These are phyloP conservation scores for Heliconius aoede DNA, from an alignment of 2,888 invertebrate genomes.

Conservation along the genomic window DNA sequence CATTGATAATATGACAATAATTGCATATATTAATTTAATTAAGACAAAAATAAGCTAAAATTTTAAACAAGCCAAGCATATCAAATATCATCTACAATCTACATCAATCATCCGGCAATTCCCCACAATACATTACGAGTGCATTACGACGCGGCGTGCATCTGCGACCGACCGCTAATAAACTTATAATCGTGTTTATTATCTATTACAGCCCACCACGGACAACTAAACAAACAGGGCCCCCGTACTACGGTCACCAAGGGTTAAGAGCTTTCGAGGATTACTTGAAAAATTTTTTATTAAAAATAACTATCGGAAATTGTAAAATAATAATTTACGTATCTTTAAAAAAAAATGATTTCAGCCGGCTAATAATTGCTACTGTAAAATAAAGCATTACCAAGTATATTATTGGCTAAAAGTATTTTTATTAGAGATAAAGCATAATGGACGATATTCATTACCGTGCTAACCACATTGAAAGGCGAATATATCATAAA, in stretches of 20 bases:
- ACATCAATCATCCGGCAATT: constrained; percentile 42
- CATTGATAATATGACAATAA: too few species aligned
- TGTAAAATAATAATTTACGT: too few species aligned
- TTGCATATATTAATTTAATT: too few species aligned
- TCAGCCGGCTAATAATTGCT: not conserved
- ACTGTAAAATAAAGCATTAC: not conserved
- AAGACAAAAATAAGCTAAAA: not conserved
- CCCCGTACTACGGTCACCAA: constrained; percentile 50
- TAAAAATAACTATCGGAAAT: too few species aligned
- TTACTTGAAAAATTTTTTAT: too few species aligned
- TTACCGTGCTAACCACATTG: not conserved
- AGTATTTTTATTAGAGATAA: not conserved
- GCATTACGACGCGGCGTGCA: constrained; percentile 47
- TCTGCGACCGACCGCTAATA: constrained; percentile 71
- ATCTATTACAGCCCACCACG: constrained; percentile 60
- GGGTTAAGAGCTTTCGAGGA: not conserved
- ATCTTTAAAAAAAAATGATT: too few species aligned
- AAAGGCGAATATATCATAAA: too few species aligned
- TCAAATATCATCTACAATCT: constrained; percentile 27
- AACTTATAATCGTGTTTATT: constrained; percentile 76
- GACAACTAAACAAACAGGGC: constrained; percentile 50
- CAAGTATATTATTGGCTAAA: not conserved
- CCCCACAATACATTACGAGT: constrained; percentile 44
- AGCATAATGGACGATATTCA: not conserved
- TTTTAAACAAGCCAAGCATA: not conserved